Evolutionary conservation across 2,797 vertebrate species (phyloP).

Genomic region (Chelidonichthys spinosus): DNA sequence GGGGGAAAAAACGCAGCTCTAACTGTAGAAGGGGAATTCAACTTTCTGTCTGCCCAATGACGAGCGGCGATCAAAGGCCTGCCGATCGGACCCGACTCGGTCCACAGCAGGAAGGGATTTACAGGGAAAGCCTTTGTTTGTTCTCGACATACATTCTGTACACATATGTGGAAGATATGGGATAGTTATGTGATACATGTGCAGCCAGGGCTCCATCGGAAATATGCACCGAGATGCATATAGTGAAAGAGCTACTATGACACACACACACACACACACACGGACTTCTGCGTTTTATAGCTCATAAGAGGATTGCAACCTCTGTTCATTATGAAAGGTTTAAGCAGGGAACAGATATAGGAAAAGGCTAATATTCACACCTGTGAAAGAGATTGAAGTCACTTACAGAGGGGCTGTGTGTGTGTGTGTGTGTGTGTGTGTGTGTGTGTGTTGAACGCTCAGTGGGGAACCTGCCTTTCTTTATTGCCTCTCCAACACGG

Average conservation of each 20-base stretch:
- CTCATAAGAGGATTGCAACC: conserved; percentile 64
- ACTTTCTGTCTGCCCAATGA: conserved; percentile 33
- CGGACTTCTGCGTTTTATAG: conserved; percentile 39
- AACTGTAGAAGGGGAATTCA: conserved; percentile 20
- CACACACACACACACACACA: background rate
- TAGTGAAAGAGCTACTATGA: conserved; percentile 28
- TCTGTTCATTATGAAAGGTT: conserved; percentile 62
- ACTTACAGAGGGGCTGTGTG: conserved; percentile 48
- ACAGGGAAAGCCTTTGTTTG: conserved; percentile 39
- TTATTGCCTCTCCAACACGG: conserved; percentile 58
- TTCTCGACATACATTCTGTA: conserved; percentile 27
- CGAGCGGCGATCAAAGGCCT: conserved; percentile 51
- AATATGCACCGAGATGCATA: conserved; percentile 14
- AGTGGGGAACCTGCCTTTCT: conserved; percentile 51
- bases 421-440: conserved; percentile 33
- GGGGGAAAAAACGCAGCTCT: conserved; percentile 11
- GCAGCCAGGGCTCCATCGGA: conserved; percentile 15
- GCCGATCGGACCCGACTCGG: conserved; percentile 52
- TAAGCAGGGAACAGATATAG: conserved; percentile 68
- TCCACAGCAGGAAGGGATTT: conserved; percentile 48
- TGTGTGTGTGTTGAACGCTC: conserved; percentile 45
- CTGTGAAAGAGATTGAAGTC: conserved; percentile 72
- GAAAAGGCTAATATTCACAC: conserved; percentile 65
- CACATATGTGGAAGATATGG: conserved; percentile 16
- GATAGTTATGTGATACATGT: conserved; percentile 33